phyloP scores from a whole-genome alignment of 2,888 invertebrate genomes.

The Tromatobia lineatoria region DNA sequence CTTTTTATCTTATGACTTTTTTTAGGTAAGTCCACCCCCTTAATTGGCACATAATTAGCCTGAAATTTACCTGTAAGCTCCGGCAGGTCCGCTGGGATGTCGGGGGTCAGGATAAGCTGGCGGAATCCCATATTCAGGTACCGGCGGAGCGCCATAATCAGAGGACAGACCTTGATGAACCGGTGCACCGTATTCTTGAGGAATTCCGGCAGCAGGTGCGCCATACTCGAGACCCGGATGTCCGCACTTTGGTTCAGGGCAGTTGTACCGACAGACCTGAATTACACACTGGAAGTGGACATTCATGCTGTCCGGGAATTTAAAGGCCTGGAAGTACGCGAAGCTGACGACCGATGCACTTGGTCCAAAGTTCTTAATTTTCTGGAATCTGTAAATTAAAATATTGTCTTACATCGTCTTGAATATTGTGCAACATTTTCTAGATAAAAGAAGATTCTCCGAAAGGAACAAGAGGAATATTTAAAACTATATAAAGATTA shows the following conservation, averaged over 20 bases:
- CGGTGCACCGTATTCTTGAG: constrained; percentile 90
- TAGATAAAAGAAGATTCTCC: not conserved
- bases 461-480: not conserved
- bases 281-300: constrained; percentile 99
- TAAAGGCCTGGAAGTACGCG: constrained; percentile 98
- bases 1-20: constrained; percentile 16
- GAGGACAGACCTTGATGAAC: constrained; percentile 86
- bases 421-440: too few relatives aligned
- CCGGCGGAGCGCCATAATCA: constrained; percentile 91
- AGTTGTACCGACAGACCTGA: constrained; percentile 97
- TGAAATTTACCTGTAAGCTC: constrained; percentile 87
- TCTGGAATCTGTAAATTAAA: constrained; percentile 92
- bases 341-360: constrained; percentile 97
- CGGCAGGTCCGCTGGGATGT: constrained; percentile 94
- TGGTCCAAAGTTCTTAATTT: constrained; percentile 97
- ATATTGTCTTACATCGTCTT: too few relatives aligned
- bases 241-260: constrained; percentile 95
- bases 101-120: constrained; percentile 95
- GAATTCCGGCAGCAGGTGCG: constrained; percentile 85
- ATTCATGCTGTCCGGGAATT: constrained; percentile 98
- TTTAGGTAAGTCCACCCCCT: not conserved
- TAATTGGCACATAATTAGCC: not conserved
- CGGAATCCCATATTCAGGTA: constrained; percentile 91
- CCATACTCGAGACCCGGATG: constrained; percentile 86
- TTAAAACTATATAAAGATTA: not conserved